These are phyloP conservation scores for Circaetus gallicus DNA, from an alignment of 2,113 vertebrate genomes.

Conservation along the genomic window DNA sequence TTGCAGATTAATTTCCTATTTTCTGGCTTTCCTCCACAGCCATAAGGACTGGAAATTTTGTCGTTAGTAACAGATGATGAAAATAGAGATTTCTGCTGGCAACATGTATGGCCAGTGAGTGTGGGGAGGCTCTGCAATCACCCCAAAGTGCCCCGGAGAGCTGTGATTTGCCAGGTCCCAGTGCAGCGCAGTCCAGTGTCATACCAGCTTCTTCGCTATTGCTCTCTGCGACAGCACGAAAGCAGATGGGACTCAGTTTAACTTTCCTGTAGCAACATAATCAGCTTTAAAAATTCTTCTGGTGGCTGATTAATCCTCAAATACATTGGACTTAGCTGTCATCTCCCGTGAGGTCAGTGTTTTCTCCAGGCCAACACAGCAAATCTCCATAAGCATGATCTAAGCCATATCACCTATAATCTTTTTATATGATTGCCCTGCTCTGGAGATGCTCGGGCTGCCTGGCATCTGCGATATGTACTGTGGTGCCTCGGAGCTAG, in stretches of 20 bases:
- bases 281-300: background rate
- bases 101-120: accelerated
- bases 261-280: background rate
- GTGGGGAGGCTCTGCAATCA: background rate
- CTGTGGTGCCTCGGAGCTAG: accelerated
- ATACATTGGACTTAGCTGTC: background rate
- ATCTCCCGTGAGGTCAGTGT: background rate
- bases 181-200: accelerated
- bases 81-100: background rate
- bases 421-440: background rate
- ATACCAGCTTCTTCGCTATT: accelerated
- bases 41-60: background rate
- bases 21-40: background rate
- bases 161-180: accelerated
- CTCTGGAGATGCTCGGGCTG: background rate
- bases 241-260: background rate
- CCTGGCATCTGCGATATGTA: background rate
- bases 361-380: background rate
- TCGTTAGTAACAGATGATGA: background rate
- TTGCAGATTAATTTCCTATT: accelerated
- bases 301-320: background rate
- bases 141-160: accelerated
- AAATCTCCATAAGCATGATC: accelerated
- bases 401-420: background rate
- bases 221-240: background rate